phyloP scores from a whole-genome alignment of 2,797 vertebrate species.

The Spondyliosoma cantharus region DNA sequence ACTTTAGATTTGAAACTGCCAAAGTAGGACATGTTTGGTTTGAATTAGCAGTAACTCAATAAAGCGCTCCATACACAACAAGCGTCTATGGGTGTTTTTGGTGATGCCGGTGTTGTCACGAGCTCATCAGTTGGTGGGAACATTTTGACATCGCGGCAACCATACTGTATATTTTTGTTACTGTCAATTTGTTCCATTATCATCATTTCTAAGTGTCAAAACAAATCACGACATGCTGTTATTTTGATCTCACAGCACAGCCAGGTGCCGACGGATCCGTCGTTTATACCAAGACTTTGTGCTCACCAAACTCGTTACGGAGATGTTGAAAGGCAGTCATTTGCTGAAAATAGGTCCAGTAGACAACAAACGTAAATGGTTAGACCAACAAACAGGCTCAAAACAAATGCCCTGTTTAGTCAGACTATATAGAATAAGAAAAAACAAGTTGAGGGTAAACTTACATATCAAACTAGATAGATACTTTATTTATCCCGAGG shows the following conservation, averaged over 20 bases:
- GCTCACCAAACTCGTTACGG: neutral
- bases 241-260: neutral
- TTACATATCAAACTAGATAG: too few relatives aligned
- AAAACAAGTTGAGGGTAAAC: neutral
- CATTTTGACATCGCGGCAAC: too few relatives aligned
- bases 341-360: neutral
- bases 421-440: neutral
- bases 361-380: neutral
- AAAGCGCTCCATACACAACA: too few relatives aligned
- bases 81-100: too few relatives aligned
- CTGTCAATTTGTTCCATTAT: neutral
- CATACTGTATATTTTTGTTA: neutral
- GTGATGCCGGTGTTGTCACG: too few relatives aligned
- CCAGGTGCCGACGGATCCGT: neutral
- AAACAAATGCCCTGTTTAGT: neutral
- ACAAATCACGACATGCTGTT: neutral
- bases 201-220: neutral
- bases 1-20: too few relatives aligned
- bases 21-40: too few relatives aligned
- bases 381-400: neutral
- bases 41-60: too few relatives aligned
- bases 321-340: too few relatives aligned
- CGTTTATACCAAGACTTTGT: neutral
- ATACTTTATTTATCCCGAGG: too few relatives aligned
- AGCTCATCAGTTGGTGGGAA: too few relatives aligned